phyloP scores from a whole-genome alignment of 2,113 vertebrate species.

The Scolopax mira region DNA sequence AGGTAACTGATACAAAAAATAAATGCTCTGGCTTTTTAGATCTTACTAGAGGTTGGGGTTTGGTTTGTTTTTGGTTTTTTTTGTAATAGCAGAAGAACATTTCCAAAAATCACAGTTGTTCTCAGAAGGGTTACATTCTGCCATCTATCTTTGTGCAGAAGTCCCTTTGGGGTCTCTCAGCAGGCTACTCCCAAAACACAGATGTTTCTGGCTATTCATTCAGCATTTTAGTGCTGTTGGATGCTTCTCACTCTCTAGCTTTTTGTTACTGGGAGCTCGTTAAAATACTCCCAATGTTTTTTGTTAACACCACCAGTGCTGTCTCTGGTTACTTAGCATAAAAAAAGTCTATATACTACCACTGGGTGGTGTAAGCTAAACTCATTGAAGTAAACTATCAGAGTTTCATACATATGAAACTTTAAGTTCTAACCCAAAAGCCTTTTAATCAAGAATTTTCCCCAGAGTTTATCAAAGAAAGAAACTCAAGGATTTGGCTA shows the following conservation, averaged over 20 bases:
- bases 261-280: background rate
- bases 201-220: conserved; percentile 60
- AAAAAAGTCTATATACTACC: background rate
- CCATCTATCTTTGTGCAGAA: conserved; percentile 51
- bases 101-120: conserved; percentile 27
- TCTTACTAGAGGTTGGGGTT: background rate
- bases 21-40: background rate
- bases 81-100: background rate
- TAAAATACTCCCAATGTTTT: background rate
- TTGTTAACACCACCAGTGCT: background rate
- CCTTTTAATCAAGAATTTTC: background rate
- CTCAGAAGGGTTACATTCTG: conserved; percentile 55
- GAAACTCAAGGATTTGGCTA: background rate
- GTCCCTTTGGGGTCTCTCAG: conserved; percentile 53
- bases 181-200: conserved; percentile 56
- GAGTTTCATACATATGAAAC: background rate
- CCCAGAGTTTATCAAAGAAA: background rate
- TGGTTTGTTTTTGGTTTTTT: background rate
- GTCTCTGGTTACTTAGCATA: background rate
- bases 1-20: background rate
- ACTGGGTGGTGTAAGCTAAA: background rate
- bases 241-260: background rate
- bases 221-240: background rate
- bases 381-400: background rate
- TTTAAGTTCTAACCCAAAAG: background rate